These are phyloP conservation scores for Hermetia illucens DNA, from an alignment of 1,140 invertebrate species.

Conservation along the genomic window DNA sequence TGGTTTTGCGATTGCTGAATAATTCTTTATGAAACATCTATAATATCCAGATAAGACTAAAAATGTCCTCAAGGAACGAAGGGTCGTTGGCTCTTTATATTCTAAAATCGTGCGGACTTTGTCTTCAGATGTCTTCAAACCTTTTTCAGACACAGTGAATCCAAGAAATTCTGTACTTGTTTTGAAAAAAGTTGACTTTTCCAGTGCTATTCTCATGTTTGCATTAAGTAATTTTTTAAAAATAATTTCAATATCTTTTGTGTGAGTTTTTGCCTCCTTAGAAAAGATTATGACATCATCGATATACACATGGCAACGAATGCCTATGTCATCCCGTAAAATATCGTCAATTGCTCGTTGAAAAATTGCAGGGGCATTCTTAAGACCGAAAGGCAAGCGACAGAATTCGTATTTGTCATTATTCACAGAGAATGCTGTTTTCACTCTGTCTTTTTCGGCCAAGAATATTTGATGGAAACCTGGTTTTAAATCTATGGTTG, in stretches of 20 bases:
- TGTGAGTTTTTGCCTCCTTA: slow-evolving; percentile 16
- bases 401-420: slow-evolving; percentile 10
- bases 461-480: slow-evolving; percentile 29
- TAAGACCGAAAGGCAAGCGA: slow-evolving; percentile 27
- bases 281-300: slow-evolving; percentile 20
- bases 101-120: no score
- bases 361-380: slow-evolving; percentile 29
- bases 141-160: no score
- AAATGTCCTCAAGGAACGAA: no score
- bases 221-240: no score
- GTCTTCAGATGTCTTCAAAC: no score
- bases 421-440: slow-evolving; percentile 9
- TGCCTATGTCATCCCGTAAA: slow-evolving; percentile 13
- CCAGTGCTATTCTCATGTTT: no score
- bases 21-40: no score
- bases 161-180: no score
- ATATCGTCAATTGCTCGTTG: slow-evolving; percentile 29
- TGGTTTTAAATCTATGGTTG: slow-evolving; percentile 12
- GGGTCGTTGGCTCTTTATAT: no score
- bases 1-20: no score
- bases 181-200: no score
- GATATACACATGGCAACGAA: slow-evolving; percentile 16
- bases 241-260: slow-evolving; percentile 17
- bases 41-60: no score
- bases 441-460: slow-evolving; percentile 6